These are phyloP conservation scores for Cyclophora albipunctata DNA, from an alignment of 2,888 invertebrate genomes.

Conservation along the genomic window DNA sequence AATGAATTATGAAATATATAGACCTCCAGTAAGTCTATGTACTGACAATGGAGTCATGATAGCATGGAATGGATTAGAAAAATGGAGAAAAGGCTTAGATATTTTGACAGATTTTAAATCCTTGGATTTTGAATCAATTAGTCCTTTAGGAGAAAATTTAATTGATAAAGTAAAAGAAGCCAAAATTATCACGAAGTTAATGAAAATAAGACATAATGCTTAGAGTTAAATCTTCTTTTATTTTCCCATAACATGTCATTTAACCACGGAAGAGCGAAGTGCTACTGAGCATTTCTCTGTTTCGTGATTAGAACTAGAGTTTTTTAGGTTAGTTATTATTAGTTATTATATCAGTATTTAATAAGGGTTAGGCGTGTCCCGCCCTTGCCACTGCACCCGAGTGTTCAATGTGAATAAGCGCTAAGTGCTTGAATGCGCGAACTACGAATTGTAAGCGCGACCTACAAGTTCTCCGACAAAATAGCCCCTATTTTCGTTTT, in stretches of 20 bases:
- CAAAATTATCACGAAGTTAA: slow-evolving; percentile 62
- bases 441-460: too few relatives aligned
- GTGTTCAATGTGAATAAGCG: too few relatives aligned
- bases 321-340: too few relatives aligned
- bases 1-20: slow-evolving; percentile 79
- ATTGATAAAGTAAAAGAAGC: slow-evolving; percentile 72
- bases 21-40: slow-evolving; percentile 89
- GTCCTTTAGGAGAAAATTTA: slow-evolving; percentile 79
- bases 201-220: slow-evolving; percentile 44
- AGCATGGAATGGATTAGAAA: slow-evolving; percentile 98
- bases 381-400: too few relatives aligned
- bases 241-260: slow-evolving; percentile 7
- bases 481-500: too few relatives aligned
- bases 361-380: too few relatives aligned
- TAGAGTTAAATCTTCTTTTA: slow-evolving; percentile 6
- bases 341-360: too few relatives aligned
- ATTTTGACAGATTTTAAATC: slow-evolving; percentile 74
- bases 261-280: slow-evolving; percentile 1
- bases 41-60: slow-evolving; percentile 99
- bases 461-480: too few relatives aligned
- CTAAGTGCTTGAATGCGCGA: too few relatives aligned
- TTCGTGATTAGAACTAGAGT: too few relatives aligned
- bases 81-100: slow-evolving; percentile 74
- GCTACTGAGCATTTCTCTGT: too few relatives aligned
- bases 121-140: slow-evolving; percentile 77